phyloP scores from a whole-genome alignment of 2,113 vertebrate genomes.

The Pseudorhombus dupliciocellatus region DNA sequence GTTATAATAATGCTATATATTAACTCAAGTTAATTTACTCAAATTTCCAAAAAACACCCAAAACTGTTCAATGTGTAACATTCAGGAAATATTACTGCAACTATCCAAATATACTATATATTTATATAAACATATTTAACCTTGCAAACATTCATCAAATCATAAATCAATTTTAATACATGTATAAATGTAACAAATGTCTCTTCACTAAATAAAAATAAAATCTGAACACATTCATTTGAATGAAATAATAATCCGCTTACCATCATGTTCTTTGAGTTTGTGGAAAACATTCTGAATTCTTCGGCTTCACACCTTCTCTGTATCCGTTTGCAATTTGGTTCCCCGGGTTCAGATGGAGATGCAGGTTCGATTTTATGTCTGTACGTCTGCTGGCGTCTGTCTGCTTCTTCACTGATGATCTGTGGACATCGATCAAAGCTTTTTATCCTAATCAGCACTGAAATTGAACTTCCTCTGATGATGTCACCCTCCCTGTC shows the following conservation, averaged over 20 bases:
- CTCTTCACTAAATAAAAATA: too few species aligned
- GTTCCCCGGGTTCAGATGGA: conserved; percentile 21
- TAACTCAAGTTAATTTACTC: too few species aligned
- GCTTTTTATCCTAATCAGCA: conserved; percentile 45
- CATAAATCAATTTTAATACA: too few species aligned
- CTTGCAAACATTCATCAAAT: too few species aligned
- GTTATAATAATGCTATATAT: too few species aligned
- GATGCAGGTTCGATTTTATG: conserved; percentile 5
- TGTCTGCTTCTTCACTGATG: background rate
- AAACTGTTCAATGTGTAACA: too few species aligned
- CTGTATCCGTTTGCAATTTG: background rate
- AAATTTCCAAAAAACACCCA: too few species aligned
- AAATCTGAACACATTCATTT: too few species aligned
- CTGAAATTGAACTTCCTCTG: conserved; percentile 8
- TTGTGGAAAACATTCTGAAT: conserved; percentile 29
- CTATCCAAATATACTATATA: too few species aligned
- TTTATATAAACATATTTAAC: too few species aligned
- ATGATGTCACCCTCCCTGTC: conserved; percentile 42
- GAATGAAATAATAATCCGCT: background rate
- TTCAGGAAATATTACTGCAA: too few species aligned
- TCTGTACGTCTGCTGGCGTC: background rate
- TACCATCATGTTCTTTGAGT: conserved; percentile 31
- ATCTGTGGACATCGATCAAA: background rate
- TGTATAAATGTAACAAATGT: too few species aligned
- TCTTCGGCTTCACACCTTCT: background rate